Conservation (phyloP, 2,113 vertebrate genomes). For the Melierax canorus region DNA sequence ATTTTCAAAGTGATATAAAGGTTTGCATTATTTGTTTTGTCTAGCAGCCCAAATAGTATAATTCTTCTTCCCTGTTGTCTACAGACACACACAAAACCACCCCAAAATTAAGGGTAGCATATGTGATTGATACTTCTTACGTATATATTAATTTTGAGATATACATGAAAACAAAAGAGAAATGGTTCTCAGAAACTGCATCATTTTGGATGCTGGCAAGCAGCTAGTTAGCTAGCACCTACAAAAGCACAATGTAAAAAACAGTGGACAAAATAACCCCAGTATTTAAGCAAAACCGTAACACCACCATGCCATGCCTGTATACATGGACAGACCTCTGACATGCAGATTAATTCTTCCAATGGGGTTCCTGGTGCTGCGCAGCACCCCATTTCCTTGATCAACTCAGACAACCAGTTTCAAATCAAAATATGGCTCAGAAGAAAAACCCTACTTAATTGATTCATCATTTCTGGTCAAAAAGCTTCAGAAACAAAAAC, state of each 20-base stretch:
- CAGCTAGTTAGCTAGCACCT: not conserved
- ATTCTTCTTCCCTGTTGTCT: not conserved
- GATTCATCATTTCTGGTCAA: not conserved
- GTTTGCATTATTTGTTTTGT: not conserved
- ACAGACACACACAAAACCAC: not conserved
- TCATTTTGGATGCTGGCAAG: not conserved
- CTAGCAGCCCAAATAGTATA: not conserved
- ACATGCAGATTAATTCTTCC: not conserved
- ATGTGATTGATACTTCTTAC: not conserved
- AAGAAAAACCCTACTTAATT: not conserved
- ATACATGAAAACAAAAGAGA: not conserved
- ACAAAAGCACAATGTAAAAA: not conserved
- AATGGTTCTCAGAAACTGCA: not conserved
- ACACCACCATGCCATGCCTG: rapidly evolving
- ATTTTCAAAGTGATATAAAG: not conserved
- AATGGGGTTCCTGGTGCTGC: not conserved
- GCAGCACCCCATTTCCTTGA: not conserved
- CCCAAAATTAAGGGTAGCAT: not conserved
- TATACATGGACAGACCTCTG: not conserved
- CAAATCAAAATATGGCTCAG: not conserved
- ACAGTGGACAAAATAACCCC: not conserved
- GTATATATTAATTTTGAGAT: not conserved
- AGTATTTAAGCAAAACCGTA: not conserved
- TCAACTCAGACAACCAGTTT: not conserved
- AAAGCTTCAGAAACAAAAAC: not conserved